Evolutionary conservation across 2,797 vertebrate genomes (phyloP).

Genomic region (Iguana delicatissima): DNA sequence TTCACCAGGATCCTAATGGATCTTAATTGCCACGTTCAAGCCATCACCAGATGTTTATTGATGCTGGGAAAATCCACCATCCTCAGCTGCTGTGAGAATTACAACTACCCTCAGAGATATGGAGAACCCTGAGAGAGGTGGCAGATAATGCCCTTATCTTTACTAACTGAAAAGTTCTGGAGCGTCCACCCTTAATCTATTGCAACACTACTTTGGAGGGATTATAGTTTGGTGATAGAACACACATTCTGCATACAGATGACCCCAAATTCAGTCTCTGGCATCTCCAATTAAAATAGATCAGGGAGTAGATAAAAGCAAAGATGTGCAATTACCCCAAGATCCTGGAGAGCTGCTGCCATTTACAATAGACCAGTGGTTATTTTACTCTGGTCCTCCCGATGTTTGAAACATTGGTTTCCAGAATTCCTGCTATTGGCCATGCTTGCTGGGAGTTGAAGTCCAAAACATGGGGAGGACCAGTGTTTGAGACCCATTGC

Average conservation of each 20-base stretch:
- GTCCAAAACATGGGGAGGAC: neutral
- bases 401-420: neutral
- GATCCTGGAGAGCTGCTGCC: neutral
- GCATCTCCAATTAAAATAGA: neutral
- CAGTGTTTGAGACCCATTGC: neutral
- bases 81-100: neutral
- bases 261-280: neutral
- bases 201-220: no score
- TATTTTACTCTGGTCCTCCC: neutral
- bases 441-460: neutral
- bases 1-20: neutral
- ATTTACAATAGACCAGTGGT: neutral
- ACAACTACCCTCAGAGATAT: neutral
- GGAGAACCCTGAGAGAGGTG: neutral
- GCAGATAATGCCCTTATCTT: neutral
- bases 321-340: neutral
- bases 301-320: neutral
- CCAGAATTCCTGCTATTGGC: neutral
- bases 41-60: neutral
- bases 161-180: neutral
- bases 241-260: neutral
- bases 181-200: neutral
- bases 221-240: no score
- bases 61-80: neutral
- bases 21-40: neutral